Evolutionary conservation across 2,797 vertebrate species (phyloP), one percentile per base, ranked within the genome.

Genomic region (Scleropages formosus): DNA sequence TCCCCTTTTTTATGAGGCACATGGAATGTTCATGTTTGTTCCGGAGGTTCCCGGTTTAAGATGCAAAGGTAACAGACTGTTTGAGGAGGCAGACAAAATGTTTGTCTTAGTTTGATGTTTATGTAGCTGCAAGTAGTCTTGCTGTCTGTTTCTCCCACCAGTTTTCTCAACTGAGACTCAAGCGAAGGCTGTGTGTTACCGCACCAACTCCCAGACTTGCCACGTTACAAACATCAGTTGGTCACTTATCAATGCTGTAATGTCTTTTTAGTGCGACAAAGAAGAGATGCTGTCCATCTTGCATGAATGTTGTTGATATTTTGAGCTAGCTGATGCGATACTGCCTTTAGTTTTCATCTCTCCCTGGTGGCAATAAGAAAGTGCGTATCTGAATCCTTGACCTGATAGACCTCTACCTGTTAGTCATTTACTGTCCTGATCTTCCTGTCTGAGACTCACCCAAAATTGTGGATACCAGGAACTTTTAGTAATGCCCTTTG

Each of bases 391-490:
- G 27, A 70, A 20, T 44, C 65, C 65, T 47, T 67, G 65, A 67
- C n/a, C n/a, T 44, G 65, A 22, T n/a, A 46, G n/a, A 39, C 12
- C 65, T 44, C 44, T 44, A 22, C 18, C 46, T 47, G 65, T 11
- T 47, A 3, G n/a, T 47, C 44, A 7, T 65, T 65, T 1, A 18
- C 10, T 65, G 10, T 20, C 65, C 65, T 47, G 65, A 9, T 67
- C 67, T n/a, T 44, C 65, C 12, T 1, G 10, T 31, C 44, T 67
- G 8, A 44, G 4, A 39, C 47, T 67, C 65, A 67, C 65, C 65
- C 65, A 46, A n/a, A 44, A 20, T 65, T 20, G 47, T 46, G 65
- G n/a, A 65, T 67, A 67, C 65, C 65, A 67, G 65, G 65, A 67
- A 8, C 31, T 67, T n/a, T 15, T 67, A 20, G 18, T 10, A 18